phyloP scores from a whole-genome alignment of 1,140 invertebrate species.

The Lepidurus couesii region DNA sequence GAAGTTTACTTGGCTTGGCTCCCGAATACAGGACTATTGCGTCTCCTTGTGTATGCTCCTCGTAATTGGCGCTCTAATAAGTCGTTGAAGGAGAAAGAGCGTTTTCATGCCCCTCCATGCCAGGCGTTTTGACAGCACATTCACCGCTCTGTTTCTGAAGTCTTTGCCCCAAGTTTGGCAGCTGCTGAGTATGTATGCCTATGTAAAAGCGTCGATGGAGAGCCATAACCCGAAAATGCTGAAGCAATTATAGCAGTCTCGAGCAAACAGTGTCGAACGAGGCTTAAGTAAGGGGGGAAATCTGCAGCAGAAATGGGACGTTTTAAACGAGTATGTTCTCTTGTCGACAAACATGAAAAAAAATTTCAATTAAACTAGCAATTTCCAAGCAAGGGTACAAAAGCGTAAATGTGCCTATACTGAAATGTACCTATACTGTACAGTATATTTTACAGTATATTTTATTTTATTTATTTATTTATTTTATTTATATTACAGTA shows the following conservation, averaged over 20 bases:
- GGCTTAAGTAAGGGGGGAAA: too few relatives aligned
- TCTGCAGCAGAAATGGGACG: too few relatives aligned
- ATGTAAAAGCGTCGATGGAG: background rate
- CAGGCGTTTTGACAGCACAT: slow-evolving; percentile 3
- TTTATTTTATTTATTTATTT: too few relatives aligned
- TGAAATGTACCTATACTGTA: too few relatives aligned
- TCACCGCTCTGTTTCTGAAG: background rate
- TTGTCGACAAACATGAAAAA: too few relatives aligned
- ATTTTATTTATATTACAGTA: too few relatives aligned
- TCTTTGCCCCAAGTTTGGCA: background rate
- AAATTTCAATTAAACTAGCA: too few relatives aligned
- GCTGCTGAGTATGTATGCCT: background rate
- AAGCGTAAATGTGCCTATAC: too few relatives aligned
- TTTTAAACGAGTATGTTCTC: too few relatives aligned
- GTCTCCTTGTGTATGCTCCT: background rate
- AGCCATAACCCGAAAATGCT: background rate
- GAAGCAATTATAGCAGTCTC: background rate
- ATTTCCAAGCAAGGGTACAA: too few relatives aligned
- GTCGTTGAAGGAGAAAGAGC: background rate
- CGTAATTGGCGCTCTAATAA: slow-evolving; percentile 7
- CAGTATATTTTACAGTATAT: too few relatives aligned
- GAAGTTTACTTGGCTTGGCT: background rate
- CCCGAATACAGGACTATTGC: background rate
- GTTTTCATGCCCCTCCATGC: background rate
- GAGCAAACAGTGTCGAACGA: too few relatives aligned